Evolutionary conservation across 2,888 invertebrate genomes (phyloP).

Genomic region (Prosopocoilus inquinatus): DNA sequence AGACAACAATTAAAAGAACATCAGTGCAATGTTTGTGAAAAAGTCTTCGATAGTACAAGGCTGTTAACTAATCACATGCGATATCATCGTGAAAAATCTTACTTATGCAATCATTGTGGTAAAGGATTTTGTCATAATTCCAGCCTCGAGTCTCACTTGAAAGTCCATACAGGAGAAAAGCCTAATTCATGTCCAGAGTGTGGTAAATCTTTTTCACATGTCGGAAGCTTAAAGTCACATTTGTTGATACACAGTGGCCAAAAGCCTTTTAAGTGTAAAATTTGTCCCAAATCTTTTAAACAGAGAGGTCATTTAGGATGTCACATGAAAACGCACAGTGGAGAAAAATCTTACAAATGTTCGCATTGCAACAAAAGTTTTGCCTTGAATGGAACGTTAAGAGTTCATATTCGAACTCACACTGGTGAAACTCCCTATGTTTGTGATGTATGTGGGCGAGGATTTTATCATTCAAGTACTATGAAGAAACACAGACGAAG

Average conservation of each 20-base stretch:
- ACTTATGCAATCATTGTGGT: conserved; percentile 22
- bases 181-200: conserved; percentile 39
- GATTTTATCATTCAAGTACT: conserved; percentile 28
- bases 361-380: conserved; percentile 21
- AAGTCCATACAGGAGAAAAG: conserved; percentile 39
- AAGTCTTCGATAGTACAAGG: not conserved
- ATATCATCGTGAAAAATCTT: conserved; percentile 16
- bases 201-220: conserved; percentile 26
- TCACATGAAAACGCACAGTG: conserved; percentile 24
- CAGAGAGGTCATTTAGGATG: conserved; percentile 20
- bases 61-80: conserved; percentile 1
- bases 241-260: conserved; percentile 40
- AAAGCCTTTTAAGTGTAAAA: conserved; percentile 31
- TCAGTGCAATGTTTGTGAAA: conserved; percentile 11
- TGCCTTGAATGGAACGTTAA: conserved; percentile 25
- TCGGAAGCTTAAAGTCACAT: conserved; percentile 33
- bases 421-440: conserved; percentile 30
- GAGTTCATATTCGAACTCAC: conserved; percentile 26
- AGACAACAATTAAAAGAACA: not conserved
- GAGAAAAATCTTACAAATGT: conserved; percentile 22
- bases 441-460: conserved; percentile 25
- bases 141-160: conserved; percentile 13
- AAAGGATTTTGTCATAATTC: conserved; percentile 18
- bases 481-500: conserved; percentile 28
- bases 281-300: conserved; percentile 21